These are phyloP conservation scores for Actenoides lindsayi DNA, from an alignment of 2,113 vertebrate genomes.

Conservation along the genomic window DNA sequence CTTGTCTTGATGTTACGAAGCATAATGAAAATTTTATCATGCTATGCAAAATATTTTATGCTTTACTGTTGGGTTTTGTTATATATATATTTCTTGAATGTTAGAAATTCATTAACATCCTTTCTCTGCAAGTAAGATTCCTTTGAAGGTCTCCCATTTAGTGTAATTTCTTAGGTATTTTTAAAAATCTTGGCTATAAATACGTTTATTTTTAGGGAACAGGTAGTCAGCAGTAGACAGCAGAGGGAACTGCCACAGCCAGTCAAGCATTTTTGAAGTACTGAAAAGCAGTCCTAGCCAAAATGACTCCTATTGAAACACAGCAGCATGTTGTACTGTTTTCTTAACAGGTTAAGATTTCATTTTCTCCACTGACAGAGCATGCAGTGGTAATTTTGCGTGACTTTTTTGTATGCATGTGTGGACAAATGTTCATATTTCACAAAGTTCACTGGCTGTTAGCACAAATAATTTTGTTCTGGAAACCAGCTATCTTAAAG, in stretches of 20 bases:
- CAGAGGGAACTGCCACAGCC: background rate
- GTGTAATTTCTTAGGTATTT: background rate
- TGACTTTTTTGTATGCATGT: background rate
- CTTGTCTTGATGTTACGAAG: background rate
- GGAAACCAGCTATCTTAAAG: background rate
- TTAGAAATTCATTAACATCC: background rate
- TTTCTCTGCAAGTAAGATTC: background rate
- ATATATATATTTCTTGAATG: background rate
- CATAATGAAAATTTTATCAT: background rate
- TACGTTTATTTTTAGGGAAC: background rate
- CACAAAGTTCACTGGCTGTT: background rate
- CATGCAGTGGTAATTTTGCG: rapidly evolving
- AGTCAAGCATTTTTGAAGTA: background rate
- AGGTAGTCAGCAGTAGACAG: background rate
- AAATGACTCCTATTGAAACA: background rate
- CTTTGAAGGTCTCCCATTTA: background rate
- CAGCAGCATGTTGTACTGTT: background rate
- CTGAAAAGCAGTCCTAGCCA: background rate
- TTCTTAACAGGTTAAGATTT: background rate
- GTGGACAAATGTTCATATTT: background rate
- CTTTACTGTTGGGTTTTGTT: background rate
- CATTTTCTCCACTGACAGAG: background rate
- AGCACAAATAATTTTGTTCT: background rate
- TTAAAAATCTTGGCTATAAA: background rate
- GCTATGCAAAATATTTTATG: background rate